These are phyloP conservation scores for Anniella stebbinsi DNA, from an alignment of 2,797 vertebrate genomes.

Conservation along the genomic window DNA sequence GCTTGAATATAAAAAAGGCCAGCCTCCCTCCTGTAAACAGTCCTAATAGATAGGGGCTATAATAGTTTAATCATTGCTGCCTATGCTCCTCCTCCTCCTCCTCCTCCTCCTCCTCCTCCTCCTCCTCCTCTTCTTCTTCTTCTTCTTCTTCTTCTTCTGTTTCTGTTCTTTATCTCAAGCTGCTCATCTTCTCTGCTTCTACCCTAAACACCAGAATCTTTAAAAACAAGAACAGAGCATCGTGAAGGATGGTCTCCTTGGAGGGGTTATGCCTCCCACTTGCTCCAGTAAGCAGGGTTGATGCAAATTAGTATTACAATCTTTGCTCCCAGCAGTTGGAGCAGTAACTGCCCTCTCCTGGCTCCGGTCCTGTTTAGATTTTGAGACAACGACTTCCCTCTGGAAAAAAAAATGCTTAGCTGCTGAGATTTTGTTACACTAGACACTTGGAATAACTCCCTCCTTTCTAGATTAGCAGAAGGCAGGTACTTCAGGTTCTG, in stretches of 20 bases:
- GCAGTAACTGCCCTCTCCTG: not conserved
- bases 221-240: not conserved
- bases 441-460: not conserved
- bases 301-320: not conserved
- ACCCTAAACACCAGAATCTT: not conserved
- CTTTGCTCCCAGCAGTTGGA: not conserved
- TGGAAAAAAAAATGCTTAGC: not conserved
- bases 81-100: no score
- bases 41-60: not conserved
- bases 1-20: not conserved
- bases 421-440: not conserved
- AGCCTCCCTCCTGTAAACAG: not conserved
- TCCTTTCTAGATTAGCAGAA: not conserved
- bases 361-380: not conserved
- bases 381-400: not conserved
- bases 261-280: not conserved
- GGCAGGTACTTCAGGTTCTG: not conserved
- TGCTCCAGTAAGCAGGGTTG: not conserved
- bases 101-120: no score
- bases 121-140: no score
- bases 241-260: not conserved
- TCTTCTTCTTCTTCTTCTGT: not conserved
- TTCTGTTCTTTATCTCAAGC: not conserved
- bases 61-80: not conserved
- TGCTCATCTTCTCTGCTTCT: not conserved